Conservation (phyloP, 2,888 invertebrate species). For the Drosophila testacea region DNA sequence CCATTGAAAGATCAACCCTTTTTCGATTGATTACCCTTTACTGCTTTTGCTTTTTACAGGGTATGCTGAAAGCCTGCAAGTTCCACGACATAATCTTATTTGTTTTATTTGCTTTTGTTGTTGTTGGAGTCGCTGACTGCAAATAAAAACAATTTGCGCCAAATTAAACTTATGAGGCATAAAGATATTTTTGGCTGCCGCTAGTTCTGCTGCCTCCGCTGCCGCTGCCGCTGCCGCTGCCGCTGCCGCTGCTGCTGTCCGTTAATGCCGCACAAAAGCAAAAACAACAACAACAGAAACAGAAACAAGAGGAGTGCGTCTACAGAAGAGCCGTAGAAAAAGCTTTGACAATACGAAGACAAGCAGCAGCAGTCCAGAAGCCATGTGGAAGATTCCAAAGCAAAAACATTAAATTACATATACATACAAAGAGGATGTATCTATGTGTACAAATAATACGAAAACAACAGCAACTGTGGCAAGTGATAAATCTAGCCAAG, state of each 20-base stretch:
- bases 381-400: slow-evolving; percentile 55
- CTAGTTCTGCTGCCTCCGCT: too few relatives aligned
- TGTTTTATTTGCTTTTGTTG: slow-evolving; percentile 57
- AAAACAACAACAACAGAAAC: slow-evolving; percentile 21
- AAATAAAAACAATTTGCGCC: slow-evolving; percentile 81
- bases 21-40: too few relatives aligned
- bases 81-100: slow-evolving; percentile 23
- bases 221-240: slow-evolving; percentile 54
- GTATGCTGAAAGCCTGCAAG: slow-evolving; percentile 20
- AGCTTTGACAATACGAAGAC: slow-evolving; percentile 70
- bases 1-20: background rate
- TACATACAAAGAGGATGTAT: slow-evolving; percentile 37
- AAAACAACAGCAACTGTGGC: slow-evolving; percentile 66
- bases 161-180: slow-evolving; percentile 83
- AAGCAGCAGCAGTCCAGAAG: slow-evolving; percentile 63
- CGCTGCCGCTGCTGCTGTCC: slow-evolving; percentile 39
- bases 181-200: slow-evolving; percentile 77
- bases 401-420: slow-evolving; percentile 55
- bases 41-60: slow-evolving; percentile 2
- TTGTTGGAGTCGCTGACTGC: slow-evolving; percentile 67
- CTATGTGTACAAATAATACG: slow-evolving; percentile 56
- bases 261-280: slow-evolving; percentile 67
- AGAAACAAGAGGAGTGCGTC: slow-evolving; percentile 12
- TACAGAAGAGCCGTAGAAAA: slow-evolving; percentile 58
- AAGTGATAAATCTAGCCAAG: slow-evolving; percentile 78